A percentile compares a stretch with the other conserved stretches of the same genome.
These are phyloP conservation scores for Stenchaetothrips biformis DNA, from an alignment of 2,888 invertebrate genomes.

Conservation along the genomic window DNA sequence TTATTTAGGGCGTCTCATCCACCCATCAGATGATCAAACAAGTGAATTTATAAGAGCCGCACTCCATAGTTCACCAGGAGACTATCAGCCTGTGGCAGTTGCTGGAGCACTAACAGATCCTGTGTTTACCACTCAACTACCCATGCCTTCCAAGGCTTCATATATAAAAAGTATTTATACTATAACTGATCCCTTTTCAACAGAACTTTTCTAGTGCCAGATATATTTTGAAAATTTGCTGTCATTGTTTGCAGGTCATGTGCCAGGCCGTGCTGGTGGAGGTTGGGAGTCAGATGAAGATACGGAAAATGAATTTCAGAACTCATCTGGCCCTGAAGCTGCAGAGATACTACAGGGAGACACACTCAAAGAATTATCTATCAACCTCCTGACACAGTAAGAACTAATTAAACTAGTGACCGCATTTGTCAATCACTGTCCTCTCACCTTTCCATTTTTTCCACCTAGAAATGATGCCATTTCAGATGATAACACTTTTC, in stretches of 20 bases:
- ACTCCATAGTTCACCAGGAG: constrained; percentile 33
- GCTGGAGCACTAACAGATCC: neutral
- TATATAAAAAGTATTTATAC: neutral
- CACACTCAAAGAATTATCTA: no score
- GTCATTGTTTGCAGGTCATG: constrained; percentile 35
- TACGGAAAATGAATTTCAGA: neutral
- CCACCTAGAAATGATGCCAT: neutral
- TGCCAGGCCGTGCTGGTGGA: constrained; percentile 39
- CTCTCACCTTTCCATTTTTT: neutral
- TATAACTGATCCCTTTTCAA: neutral
- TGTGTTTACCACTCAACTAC: neutral
- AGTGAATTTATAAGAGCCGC: constrained; percentile 31
- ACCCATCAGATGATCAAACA: constrained; percentile 32
- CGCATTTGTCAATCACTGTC: no score
- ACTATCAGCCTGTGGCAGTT: constrained; percentile 34
- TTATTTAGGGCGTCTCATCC: constrained; percentile 32
- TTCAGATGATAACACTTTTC: neutral
- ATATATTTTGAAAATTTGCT: neutral
- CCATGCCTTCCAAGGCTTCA: neutral
- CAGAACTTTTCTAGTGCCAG: neutral
- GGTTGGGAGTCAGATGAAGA: constrained; percentile 9
- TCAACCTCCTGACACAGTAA: no score
- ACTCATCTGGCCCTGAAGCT: neutral
- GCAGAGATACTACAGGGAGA: no score
- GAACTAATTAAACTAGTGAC: no score